phyloP scores from a whole-genome alignment of 2,888 invertebrate genomes.

The Suillia variegata region DNA sequence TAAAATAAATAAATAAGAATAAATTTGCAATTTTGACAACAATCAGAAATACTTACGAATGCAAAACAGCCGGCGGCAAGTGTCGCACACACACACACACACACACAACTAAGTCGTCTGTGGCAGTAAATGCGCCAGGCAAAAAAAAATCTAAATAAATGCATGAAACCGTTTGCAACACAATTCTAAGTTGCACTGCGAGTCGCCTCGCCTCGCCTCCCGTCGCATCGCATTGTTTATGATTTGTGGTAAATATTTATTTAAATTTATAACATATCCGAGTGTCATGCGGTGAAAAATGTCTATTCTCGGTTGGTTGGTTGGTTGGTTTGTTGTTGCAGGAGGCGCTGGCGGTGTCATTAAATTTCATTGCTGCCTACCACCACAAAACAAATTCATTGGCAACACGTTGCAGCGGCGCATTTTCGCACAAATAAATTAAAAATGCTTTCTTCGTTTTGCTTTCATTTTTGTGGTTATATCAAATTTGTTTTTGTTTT shows the following conservation, averaged over 20 bases:
- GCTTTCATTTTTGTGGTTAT: background rate
- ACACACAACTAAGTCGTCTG: background rate
- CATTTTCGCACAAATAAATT: background rate
- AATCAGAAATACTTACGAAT: background rate
- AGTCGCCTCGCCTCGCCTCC: too few species aligned
- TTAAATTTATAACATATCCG: slow-evolving; percentile 5
- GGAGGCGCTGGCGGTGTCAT: background rate
- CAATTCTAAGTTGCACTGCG: background rate
- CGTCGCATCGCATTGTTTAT: slow-evolving; percentile 1
- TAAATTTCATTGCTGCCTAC: slow-evolving; percentile 12
- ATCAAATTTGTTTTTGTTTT: background rate
- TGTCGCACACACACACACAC: background rate
- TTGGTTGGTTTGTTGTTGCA: background rate
- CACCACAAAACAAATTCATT: slow-evolving; percentile 25
- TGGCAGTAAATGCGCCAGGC: background rate
- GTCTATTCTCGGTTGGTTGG: too few species aligned
- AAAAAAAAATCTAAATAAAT: background rate
- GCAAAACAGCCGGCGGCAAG: background rate
- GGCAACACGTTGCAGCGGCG: background rate
- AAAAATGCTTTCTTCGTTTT: background rate
- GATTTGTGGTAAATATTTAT: slow-evolving; percentile 1
- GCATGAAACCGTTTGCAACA: too few species aligned
- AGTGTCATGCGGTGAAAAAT: background rate
- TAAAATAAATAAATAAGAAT: background rate
- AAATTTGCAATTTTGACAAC: slow-evolving; percentile 1